Conservation (phyloP, 2,888 invertebrate species). For the Meliscaeva auricollis region DNA sequence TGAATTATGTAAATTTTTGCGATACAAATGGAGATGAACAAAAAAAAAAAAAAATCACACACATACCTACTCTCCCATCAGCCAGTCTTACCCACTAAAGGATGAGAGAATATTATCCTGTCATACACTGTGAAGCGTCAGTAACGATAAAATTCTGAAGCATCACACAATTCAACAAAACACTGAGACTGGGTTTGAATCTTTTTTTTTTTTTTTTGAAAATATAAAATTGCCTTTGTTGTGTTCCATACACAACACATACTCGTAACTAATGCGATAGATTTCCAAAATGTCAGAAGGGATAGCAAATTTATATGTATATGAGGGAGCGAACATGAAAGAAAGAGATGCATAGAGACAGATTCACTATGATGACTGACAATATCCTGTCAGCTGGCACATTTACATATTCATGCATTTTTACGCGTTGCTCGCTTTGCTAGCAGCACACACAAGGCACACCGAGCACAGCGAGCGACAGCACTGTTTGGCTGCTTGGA, state of each 20-base stretch:
- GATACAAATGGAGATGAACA: slow-evolving; percentile 13
- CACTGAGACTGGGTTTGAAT: not conserved
- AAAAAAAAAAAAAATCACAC: not conserved
- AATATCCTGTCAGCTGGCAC: slow-evolving; percentile 75
- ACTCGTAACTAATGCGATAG: slow-evolving; percentile 64
- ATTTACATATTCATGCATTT: slow-evolving; percentile 75
- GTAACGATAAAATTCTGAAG: slow-evolving; percentile 65
- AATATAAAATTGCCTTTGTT: slow-evolving; percentile 67
- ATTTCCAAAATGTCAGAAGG: slow-evolving; percentile 64
- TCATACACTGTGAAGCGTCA: slow-evolving; percentile 54
- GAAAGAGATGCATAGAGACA: slow-evolving; percentile 25
- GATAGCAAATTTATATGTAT: slow-evolving; percentile 19
- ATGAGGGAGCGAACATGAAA: not conserved
- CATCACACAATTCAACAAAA: slow-evolving; percentile 56
- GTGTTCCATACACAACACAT: slow-evolving; percentile 11
- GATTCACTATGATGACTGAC: slow-evolving; percentile 73
- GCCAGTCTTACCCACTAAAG: slow-evolving; percentile 8
- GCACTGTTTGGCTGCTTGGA: not conserved
- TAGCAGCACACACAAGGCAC: not conserved
- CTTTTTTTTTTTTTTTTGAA: not conserved
- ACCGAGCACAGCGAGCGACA: not conserved
- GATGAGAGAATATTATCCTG: slow-evolving; percentile 51
- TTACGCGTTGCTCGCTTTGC: slow-evolving; percentile 61
- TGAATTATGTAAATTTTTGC: slow-evolving; percentile 70
- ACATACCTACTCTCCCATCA: not conserved